phyloP scores from a whole-genome alignment of 2,888 invertebrate genomes.

The Scaptodrosophila latifasciaeformis region DNA sequence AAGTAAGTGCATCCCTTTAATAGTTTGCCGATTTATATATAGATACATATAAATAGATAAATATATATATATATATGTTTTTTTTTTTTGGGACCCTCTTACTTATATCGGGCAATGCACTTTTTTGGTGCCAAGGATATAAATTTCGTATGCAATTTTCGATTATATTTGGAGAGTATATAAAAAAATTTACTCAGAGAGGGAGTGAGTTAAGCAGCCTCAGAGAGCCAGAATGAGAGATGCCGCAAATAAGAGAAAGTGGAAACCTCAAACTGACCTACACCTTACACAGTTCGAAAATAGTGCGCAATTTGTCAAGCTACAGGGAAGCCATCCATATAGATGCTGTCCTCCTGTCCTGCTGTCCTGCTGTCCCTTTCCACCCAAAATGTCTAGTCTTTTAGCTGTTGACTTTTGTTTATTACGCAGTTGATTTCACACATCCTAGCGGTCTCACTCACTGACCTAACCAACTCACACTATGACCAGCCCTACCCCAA shows the following conservation, averaged over 20 bases:
- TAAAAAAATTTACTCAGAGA: background rate
- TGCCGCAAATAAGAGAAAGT: conserved; percentile 42
- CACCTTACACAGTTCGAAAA: conserved; percentile 24
- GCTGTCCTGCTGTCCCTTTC: too few relatives aligned
- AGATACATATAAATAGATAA: too few relatives aligned
- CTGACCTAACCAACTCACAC: background rate
- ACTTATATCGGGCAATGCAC: conserved; percentile 47
- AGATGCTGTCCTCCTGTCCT: too few relatives aligned
- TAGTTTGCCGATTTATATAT: too few relatives aligned
- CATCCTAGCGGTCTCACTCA: conserved; percentile 31
- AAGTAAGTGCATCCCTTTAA: too few relatives aligned
- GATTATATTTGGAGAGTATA: conserved; percentile 25
- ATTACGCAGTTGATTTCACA: conserved; percentile 64
- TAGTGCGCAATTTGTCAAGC: conserved; percentile 26
- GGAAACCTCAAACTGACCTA: conserved; percentile 51
- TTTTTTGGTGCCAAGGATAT: conserved; percentile 57
- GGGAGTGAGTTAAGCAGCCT: background rate
- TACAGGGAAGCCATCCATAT: too few relatives aligned
- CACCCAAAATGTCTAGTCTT: too few relatives aligned
- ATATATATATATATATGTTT: too few relatives aligned
- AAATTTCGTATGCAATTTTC: conserved; percentile 44
- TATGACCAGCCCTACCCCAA: conserved; percentile 62
- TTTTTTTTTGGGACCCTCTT: too few relatives aligned
- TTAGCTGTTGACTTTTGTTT: conserved; percentile 53
- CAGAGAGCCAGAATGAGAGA: background rate